Conservation (phyloP, 2,888 invertebrate species). For the Leptura quadrifasciata region DNA sequence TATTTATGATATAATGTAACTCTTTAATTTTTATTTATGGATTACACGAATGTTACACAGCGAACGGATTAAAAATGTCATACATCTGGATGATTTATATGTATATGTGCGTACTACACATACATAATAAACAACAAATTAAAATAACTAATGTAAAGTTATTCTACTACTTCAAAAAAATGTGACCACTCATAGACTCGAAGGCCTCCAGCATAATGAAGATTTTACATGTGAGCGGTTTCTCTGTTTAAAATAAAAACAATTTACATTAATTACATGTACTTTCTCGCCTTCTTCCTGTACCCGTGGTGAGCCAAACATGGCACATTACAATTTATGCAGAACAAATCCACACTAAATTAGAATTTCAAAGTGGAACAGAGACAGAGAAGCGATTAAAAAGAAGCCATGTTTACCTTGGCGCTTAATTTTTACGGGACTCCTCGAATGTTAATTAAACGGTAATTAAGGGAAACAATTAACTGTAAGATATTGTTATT, state of each 20-base stretch:
- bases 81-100: not conserved
- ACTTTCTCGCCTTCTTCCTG: slow-evolving; percentile 43
- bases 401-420: slow-evolving; percentile 18
- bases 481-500: not conserved
- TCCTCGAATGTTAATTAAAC: not conserved
- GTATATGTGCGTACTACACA: not conserved
- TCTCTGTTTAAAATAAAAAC: slow-evolving; percentile 45
- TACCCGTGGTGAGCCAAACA: slow-evolving; percentile 33
- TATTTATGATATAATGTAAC: slow-evolving; percentile 8
- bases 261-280: slow-evolving; percentile 49
- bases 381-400: slow-evolving; percentile 9
- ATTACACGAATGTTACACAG: not conserved
- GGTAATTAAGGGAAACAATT: slow-evolving; percentile 2
- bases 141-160: slow-evolving; percentile 26
- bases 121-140: slow-evolving; percentile 8
- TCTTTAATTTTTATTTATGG: slow-evolving; percentile 13
- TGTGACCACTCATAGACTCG: not conserved
- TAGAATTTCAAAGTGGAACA: slow-evolving; percentile 41
- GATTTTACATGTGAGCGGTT: slow-evolving; percentile 47
- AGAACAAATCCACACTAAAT: slow-evolving; percentile 40
- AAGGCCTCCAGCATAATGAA: slow-evolving; percentile 34
- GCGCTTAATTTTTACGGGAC: not conserved
- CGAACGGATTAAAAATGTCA: not conserved
- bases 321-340: slow-evolving; percentile 37
- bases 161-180: slow-evolving; percentile 14